phyloP scores from a whole-genome alignment of 1,140 invertebrate genomes.

The Eupristina koningsbergeri region DNA sequence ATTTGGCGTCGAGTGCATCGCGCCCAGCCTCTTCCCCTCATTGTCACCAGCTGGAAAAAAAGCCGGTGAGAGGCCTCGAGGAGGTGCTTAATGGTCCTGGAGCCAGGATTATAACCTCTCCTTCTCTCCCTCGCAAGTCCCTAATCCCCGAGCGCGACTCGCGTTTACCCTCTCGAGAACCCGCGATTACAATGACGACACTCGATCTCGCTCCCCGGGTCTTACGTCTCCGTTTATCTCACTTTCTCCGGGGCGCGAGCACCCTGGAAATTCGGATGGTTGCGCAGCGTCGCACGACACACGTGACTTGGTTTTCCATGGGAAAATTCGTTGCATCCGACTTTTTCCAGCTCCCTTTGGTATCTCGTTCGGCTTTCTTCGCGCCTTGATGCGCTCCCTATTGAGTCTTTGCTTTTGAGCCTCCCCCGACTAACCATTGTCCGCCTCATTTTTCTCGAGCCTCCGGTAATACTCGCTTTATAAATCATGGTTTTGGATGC shows the following conservation, averaged over 20 bases:
- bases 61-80: background rate
- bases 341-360: conserved; percentile 7
- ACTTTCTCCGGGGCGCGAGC: background rate
- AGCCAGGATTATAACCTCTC: conserved; percentile 41
- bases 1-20: background rate
- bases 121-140: conserved; percentile 41
- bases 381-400: background rate
- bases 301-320: conserved; percentile 16
- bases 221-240: background rate
- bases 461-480: background rate
- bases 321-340: conserved; percentile 45
- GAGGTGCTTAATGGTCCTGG: conserved; percentile 25
- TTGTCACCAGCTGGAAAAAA: conserved; percentile 10
- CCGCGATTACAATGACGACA: background rate
- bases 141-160: conserved; percentile 1
- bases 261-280: background rate
- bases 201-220: background rate
- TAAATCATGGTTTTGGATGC: conserved; percentile 1
- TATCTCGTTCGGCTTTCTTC: background rate
- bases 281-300: background rate
- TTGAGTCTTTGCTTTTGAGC: background rate
- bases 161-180: conserved; percentile 44
- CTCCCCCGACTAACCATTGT: background rate
- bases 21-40: background rate
- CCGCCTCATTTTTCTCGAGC: background rate